Evolutionary conservation across 1,140 invertebrate genomes (phyloP).

Genomic region (Macrostomum lignano): DNA sequence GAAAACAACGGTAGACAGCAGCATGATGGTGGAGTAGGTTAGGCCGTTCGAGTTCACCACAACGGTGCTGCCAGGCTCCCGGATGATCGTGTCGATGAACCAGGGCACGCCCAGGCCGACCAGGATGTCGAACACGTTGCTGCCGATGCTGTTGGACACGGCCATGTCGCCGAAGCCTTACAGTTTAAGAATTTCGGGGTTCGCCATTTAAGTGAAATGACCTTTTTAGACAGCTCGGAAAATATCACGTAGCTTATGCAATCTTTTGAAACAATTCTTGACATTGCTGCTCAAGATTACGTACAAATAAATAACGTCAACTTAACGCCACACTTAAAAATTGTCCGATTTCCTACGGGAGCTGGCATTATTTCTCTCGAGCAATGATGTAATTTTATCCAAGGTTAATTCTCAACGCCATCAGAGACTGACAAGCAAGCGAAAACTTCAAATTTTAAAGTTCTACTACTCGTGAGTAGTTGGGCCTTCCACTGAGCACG

Average conservation of each 20-base stretch:
- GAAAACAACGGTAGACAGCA: slow-evolving; percentile 18
- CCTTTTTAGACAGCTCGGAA: slow-evolving; percentile 2
- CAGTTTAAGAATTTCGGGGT: not conserved
- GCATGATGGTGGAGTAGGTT: slow-evolving; percentile 13
- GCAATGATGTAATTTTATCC: too few relatives aligned
- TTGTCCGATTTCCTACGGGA: too few relatives aligned
- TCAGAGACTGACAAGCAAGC: too few relatives aligned
- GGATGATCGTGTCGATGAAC: slow-evolving; percentile 20
- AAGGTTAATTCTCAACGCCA: too few relatives aligned
- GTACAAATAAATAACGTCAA: too few relatives aligned
- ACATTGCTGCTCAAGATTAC: too few relatives aligned
- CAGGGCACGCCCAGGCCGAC: slow-evolving; percentile 77
- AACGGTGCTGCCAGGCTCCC: slow-evolving; percentile 10
- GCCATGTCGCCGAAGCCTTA: slow-evolving; percentile 63
- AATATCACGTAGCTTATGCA: not conserved
- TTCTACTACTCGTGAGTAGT: too few relatives aligned
- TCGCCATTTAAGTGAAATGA: slow-evolving; percentile 7
- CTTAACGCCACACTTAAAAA: too few relatives aligned
- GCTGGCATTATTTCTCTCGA: too few relatives aligned
- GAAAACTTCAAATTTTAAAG: too few relatives aligned
- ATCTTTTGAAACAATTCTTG: too few relatives aligned
- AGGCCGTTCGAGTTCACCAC: slow-evolving; percentile 14
- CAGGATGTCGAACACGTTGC: slow-evolving; percentile 94
- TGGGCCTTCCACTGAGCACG: too few relatives aligned
- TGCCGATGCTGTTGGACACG: slow-evolving; percentile 84